Evolutionary conservation across 2,888 invertebrate species (phyloP), one percentile per base, ranked within the genome.

Genomic region (Drosophila nr. medialis): DNA sequence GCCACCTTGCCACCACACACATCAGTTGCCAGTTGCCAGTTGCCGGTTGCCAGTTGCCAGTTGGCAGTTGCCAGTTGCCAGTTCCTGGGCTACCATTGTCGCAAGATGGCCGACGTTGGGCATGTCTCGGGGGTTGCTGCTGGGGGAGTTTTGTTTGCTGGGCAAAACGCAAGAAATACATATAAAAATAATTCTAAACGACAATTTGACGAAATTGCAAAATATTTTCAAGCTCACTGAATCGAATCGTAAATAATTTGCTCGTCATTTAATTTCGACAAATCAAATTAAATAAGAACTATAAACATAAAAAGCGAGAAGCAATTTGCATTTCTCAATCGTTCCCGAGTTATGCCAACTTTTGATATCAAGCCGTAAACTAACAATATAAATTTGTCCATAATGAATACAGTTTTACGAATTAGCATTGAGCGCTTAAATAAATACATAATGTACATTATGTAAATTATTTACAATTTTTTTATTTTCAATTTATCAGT

Each of bases 151-250:
- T 75, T 81, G 74, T 80, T 81, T 77, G 69, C 53, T 56, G 21
- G 53, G 67, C 59, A 64, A 72, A 45, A 36, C 13, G 1, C 15
- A 24, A 54, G 18, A 53, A 32, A 18, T 24, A 36, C 18, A 75
- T 69, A 80, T 75, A 73, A 73, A 74, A 86, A 81, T 81, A 83
- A 77, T 86, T 86, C 72, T 65, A 74, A 64, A 69, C 58, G 71
- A 72, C 71, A 74, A 71, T 82, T 72, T 75, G 58, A 54, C 66
- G 61, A 84, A 83, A 90, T 84, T 74, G 81, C 75, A 34, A 84
- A 80, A 76, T 75, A 86, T 87, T 87, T 89, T 89, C 78, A 75
- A 77, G 83, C 77, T 77, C 77, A 82, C 61, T 87, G 78, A 81
- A 64, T 81, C 69, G 70, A 54, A 75, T 84, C 83, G 61, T 74